phyloP scores from a whole-genome alignment of 2,113 vertebrate genomes.

The Cettia cetti region DNA sequence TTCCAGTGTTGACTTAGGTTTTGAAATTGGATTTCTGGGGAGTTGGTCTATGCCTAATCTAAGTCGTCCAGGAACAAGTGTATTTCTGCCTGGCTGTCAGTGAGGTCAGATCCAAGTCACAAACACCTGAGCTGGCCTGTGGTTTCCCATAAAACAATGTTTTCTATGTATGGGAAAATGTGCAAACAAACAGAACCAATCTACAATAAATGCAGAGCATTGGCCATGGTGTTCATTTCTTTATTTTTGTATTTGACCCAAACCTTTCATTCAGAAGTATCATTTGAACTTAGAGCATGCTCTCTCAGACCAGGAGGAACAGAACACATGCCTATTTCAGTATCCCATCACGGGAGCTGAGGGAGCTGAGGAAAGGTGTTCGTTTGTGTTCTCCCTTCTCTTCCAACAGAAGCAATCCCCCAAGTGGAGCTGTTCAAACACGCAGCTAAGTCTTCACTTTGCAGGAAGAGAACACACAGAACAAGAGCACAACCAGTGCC shows the following conservation, averaged over 20 bases:
- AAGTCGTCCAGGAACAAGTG: not conserved
- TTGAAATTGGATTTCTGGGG: not conserved
- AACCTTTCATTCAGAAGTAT: not conserved
- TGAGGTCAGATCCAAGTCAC: not conserved
- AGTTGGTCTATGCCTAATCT: not conserved
- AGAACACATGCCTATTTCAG: not conserved
- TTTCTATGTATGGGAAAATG: not conserved
- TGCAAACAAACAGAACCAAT: not conserved
- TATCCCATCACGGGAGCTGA: too few species aligned
- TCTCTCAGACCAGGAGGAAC: not conserved
- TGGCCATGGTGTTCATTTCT: not conserved
- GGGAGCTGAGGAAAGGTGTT: not conserved
- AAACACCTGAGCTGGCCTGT: not conserved
- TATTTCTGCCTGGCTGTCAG: not conserved
- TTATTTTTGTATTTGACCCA: not conserved
- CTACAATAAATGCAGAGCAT: not conserved
- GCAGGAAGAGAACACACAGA: not conserved
- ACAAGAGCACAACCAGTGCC: not conserved
- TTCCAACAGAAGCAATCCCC: not conserved
- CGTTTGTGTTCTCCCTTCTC: not conserved
- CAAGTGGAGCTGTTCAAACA: not conserved
- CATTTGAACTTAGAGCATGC: fast-evolving
- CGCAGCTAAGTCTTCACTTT: not conserved
- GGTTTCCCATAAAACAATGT: not conserved
- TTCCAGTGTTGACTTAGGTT: not conserved